A percentile compares a stretch with the other conserved stretches of the same genome.
Evolutionary conservation across 2,888 invertebrate genomes (phyloP).

Genomic region (Barypeithes pellucidus): DNA sequence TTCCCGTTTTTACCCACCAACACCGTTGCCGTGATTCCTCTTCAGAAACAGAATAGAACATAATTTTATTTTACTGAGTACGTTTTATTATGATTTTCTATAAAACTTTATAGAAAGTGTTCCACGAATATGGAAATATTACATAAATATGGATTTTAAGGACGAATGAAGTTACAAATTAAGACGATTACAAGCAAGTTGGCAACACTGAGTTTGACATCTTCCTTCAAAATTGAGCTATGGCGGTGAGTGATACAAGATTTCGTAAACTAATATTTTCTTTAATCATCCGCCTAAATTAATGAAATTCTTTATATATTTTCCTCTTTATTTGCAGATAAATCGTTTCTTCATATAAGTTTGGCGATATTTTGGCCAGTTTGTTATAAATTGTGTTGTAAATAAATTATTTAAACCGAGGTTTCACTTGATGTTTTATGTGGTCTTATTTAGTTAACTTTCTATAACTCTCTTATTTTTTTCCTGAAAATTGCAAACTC

Average conservation of each 20-base stretch:
- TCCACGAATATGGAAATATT: too few relatives aligned
- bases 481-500: neutral
- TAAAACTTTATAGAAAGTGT: too few relatives aligned
- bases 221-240: conserved; percentile 63
- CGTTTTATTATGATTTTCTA: too few relatives aligned
- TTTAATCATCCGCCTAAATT: conserved; percentile 28
- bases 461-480: neutral
- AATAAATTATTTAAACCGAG: too few relatives aligned
- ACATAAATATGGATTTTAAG: too few relatives aligned
- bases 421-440: too few relatives aligned
- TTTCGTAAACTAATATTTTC: conserved; percentile 25
- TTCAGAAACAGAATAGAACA: too few relatives aligned
- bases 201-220: conserved; percentile 23
- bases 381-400: too few relatives aligned
- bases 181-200: conserved; percentile 23
- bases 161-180: too few relatives aligned
- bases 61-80: too few relatives aligned
- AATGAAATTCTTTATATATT: neutral
- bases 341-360: neutral
- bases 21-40: conserved; percentile 31
- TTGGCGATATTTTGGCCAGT: conserved; percentile 13
- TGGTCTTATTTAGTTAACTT: conserved; percentile 2
- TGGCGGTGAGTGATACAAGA: conserved; percentile 67
- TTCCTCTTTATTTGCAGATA: neutral
- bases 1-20: neutral